Base-by-base conservation (phyloP, 2,888 invertebrate species). In the Drosophila melanocephala region DNA sequence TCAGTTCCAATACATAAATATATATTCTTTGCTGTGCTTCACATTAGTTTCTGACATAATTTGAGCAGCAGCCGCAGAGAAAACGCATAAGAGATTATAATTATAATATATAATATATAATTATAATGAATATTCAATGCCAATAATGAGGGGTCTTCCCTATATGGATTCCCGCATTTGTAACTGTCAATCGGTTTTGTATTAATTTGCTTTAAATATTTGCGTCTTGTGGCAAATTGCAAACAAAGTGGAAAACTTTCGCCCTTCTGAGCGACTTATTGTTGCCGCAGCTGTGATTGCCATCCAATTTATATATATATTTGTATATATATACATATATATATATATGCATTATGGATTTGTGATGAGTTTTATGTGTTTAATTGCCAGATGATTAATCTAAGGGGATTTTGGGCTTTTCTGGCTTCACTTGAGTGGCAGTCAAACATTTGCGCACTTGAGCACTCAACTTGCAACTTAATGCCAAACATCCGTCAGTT, bases 351-450 rank as follows among this genome's bases (percentile, higher is more conserved):
- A 70, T 76, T 83, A 73, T 67, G 66, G 73, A 81, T 84, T 75
- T 81, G 75, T 83, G 83, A 71, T 66, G 68, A 72, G 55, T 64
- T 60, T 71, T 77, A 71, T 79, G 37, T 79, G 76, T 71, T 78
- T 87, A 89, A 86, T 86, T 87, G 81, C 60, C 47, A 44, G 33
- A 70, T 81, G 83, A 89, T 89, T 86, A 86, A 89, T 84, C 82
- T 82, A 67, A 53, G 33, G 35, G 37, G 22, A 28, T 57, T 57
- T 47, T 32, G n/a, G 52, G 28, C 57, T 44, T 58, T 60, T 22
- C 69, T 30, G 70, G 71, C 69, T 63, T 32, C 69, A 53, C 72
- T 72, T 87, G 85, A 87, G 91, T 91, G 86, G 70, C 85, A 82
- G 75, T 90, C 81, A 89, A 87, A 87, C 85, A 87, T 89, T 87